Percentiles rank a stretch among this genome's conserved stretches.
Conservation (phyloP, 1,140 invertebrate species). For the Tetragonula clypearis region DNA sequence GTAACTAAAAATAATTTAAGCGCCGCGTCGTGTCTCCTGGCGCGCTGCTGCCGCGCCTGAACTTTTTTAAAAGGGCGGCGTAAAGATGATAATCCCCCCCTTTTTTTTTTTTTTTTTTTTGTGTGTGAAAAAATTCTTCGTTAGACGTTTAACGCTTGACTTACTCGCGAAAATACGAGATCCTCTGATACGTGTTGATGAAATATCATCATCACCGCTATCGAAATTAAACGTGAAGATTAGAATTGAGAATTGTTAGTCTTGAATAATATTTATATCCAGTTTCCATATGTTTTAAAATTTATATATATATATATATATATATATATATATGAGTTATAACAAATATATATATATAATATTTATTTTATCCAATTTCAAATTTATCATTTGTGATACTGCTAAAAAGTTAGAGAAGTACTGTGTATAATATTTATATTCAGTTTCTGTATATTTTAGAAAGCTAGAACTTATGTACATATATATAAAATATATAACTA, state of each 20-base stretch:
- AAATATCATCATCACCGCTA: neutral
- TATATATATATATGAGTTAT: too few species aligned
- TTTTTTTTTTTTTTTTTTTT: neutral
- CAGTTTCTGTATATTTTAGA: too few species aligned
- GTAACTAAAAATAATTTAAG: conserved; percentile 27
- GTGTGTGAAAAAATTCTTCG: neutral
- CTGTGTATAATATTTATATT: too few species aligned
- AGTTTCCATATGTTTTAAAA: neutral
- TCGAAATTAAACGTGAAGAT: neutral
- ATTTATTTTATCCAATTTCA: neutral
- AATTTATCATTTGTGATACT: neutral
- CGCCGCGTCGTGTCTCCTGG: neutral
- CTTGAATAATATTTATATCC: neutral
- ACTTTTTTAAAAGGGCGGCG: neutral
- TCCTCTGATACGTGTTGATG: neutral
- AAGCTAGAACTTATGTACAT: too few species aligned
- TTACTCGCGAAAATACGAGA: neutral
- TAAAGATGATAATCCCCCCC: neutral
- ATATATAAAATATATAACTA: too few species aligned
- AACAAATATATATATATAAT: too few species aligned
- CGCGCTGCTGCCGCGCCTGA: too few species aligned
- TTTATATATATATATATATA: too few species aligned
- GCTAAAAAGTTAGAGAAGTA: neutral
- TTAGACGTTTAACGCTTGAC: neutral
- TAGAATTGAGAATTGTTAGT: neutral